These are phyloP conservation scores for Pocillopora grandis DNA, from an alignment of 92 coral and sea anemone species.

Conservation along the genomic window DNA sequence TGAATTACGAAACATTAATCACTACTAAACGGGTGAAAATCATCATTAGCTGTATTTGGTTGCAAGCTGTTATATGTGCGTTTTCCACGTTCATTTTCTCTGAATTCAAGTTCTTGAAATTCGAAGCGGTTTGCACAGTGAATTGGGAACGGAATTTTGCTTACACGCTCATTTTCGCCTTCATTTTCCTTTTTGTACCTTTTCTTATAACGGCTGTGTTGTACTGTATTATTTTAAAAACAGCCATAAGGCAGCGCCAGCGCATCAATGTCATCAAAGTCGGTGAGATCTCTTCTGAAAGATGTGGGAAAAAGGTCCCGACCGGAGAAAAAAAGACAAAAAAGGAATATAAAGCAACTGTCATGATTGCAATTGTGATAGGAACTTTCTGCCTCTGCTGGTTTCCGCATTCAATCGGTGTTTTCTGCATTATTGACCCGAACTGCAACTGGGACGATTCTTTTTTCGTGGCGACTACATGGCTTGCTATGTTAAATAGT, in stretches of 20 bases:
- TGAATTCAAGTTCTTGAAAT: conserved; percentile 55
- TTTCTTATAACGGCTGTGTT: conserved; percentile 56
- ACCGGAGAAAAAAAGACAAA: conserved; percentile 32
- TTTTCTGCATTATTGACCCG: conserved; percentile 63
- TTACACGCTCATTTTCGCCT: conserved; percentile 62
- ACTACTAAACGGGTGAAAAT: conserved; percentile 62
- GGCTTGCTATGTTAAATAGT: conserved; percentile 86
- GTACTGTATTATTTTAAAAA: conserved; percentile 56
- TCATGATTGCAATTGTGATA: conserved; percentile 70
- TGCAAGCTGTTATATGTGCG: conserved; percentile 55
- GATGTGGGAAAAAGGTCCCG: not conserved
- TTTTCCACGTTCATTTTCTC: conserved; percentile 69
- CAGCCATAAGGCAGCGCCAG: conserved; percentile 70
- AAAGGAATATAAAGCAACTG: conserved; percentile 78
- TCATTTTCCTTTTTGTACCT: conserved; percentile 61
- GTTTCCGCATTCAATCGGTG: conserved; percentile 80
- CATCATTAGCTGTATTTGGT: conserved; percentile 69
- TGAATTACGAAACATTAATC: conserved; percentile 59
- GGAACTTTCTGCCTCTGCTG: conserved; percentile 79
- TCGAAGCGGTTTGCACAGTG: conserved; percentile 77
- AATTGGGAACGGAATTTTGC: conserved; percentile 68
- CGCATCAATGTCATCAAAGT: conserved; percentile 59
- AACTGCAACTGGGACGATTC: conserved; percentile 50
- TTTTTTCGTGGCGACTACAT: conserved; percentile 73
- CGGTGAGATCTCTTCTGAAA: conserved; percentile 60